phyloP scores from a whole-genome alignment of 2,797 vertebrate species.

The Diceros bicornis region DNA sequence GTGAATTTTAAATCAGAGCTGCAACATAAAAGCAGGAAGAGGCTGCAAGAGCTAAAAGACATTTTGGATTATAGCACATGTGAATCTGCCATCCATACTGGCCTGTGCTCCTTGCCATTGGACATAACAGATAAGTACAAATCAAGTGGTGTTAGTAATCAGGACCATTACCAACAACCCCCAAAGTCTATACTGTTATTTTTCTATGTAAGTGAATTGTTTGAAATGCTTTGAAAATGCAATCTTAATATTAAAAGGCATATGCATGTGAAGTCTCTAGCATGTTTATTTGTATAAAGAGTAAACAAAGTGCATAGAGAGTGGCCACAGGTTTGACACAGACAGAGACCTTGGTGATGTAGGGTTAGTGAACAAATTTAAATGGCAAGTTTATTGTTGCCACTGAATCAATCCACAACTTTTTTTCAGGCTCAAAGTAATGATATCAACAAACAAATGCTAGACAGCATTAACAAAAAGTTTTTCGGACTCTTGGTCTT shows the following conservation, averaged over 20 bases:
- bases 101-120: not conserved
- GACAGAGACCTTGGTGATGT: constrained; percentile 69
- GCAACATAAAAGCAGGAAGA: not conserved
- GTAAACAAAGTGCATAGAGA: constrained; percentile 91
- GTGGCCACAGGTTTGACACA: constrained; percentile 80
- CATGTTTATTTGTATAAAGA: constrained; percentile 91
- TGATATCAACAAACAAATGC: not conserved
- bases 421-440: constrained; percentile 31
- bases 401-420: constrained; percentile 63
- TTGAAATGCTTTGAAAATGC: constrained; percentile 73
- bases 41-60: not conserved
- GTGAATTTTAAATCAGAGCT: not conserved
- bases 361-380: constrained; percentile 68
- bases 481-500: constrained; percentile 45
- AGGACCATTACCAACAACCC: not conserved
- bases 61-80: not conserved
- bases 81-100: not conserved
- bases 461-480: not conserved
- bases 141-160: not conserved
- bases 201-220: constrained; percentile 70
- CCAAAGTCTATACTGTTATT: constrained; percentile 51
- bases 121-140: not conserved
- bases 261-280: constrained; percentile 83
- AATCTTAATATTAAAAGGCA: constrained; percentile 80
- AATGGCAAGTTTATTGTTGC: constrained; percentile 64